Base-by-base conservation (phyloP, 2,888 invertebrate genomes). In the Brachylomia viminalis region DNA sequence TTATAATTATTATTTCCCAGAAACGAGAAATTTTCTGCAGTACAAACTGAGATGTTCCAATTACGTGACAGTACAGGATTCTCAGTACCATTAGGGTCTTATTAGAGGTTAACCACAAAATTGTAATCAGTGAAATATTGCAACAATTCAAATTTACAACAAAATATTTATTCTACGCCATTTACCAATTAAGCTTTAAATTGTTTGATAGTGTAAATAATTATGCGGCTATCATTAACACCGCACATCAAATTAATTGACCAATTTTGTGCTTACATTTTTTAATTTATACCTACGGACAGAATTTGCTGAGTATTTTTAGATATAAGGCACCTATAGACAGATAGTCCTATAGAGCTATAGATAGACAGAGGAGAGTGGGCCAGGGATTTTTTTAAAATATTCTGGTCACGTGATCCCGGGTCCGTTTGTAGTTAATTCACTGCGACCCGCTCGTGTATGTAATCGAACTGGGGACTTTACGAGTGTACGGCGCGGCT, bases 371-470 rank as follows among this genome's bases (percentile, higher is more conserved):
- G 77, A 85, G 91, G 86, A 82, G 86, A 87, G 85, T 85, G 83
- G 79, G 84, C 82, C 87, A 89, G 90, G 88, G 88, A 89, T 90
- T 91, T 91, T 90, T 90, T 88, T 82, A 85, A 90, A 90, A 91
- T 89, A 94, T 93, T 93, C 93, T 75, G 81, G 92, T 94, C 94
- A 94, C 93, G 93, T 90, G 90, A 80, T 75, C 75, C 79, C 72
- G 89, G 91, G 92, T 88, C 90, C 91, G 91, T 92, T 89, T 92
- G 92, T 92, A 93, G 92, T 93, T 94, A 94, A 93, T 92, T 93
- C 92, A 91, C 89, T 90, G 89, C 90, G 90, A 90, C 89, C 91
- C 91, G 91, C 88, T 91, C 91, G 92, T 92, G 91, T 92, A 88
- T 90, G 92, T 92, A 92, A 94, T 93, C 92, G 94, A 93, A 92